Evolutionary conservation across 2,797 vertebrate genomes (phyloP).

Genomic region (Acanthurus tractus): DNA sequence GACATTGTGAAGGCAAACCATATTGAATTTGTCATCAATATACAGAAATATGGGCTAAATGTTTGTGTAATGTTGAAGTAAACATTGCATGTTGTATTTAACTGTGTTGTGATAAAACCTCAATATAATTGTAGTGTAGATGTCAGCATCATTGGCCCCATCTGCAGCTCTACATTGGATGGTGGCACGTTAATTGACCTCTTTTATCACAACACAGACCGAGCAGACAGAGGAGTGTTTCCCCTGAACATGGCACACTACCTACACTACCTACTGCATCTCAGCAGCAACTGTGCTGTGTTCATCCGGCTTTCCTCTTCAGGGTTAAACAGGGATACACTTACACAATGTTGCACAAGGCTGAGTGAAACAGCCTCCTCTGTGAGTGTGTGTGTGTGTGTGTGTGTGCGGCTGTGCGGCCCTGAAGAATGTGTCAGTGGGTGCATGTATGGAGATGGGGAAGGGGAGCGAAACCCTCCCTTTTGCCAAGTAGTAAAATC

Average conservation of each 20-base stretch:
- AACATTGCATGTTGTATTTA: background rate
- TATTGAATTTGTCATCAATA: background rate
- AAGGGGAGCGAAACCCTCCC: constrained; percentile 58
- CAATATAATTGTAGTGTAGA: background rate
- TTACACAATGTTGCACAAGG: constrained; percentile 45
- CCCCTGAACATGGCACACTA: constrained; percentile 15
- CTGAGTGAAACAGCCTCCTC: constrained; percentile 11
- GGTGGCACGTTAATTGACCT: background rate
- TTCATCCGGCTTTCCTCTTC: constrained; percentile 1
- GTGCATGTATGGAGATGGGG: constrained; percentile 33
- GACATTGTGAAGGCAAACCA: background rate
- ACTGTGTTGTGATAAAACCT: background rate
- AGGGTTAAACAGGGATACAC: constrained; percentile 60
- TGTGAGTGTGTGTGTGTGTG: constrained; percentile 38
- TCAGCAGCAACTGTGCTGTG: background rate
- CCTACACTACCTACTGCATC: constrained; percentile 46
- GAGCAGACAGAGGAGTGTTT: background rate
- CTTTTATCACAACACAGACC: constrained; percentile 1
- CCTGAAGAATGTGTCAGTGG: constrained; percentile 50
- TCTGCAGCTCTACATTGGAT: background rate
- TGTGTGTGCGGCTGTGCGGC: constrained; percentile 33
- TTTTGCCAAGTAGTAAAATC: constrained; percentile 74
- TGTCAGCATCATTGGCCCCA: background rate
- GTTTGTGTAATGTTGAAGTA: background rate
- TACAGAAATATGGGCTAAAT: background rate